Conservation (phyloP, 2,797 vertebrate species). For the Sciurus carolinensis region DNA sequence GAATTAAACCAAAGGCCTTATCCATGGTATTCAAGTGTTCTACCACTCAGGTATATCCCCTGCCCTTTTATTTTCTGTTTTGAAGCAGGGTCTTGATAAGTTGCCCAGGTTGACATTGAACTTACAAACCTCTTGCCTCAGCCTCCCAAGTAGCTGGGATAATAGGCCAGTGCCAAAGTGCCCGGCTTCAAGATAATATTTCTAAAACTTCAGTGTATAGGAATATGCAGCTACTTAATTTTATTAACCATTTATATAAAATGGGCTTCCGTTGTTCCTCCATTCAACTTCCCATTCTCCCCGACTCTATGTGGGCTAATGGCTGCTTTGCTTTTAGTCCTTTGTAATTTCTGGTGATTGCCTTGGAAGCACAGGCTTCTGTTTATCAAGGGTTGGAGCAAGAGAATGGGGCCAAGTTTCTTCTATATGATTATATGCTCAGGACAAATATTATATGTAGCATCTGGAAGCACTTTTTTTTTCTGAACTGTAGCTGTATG, state of each 20-base stretch:
- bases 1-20: no score
- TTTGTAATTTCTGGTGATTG: conserved; percentile 38
- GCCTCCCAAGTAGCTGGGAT: no score
- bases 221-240: not conserved
- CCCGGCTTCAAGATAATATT: no score
- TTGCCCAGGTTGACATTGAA: no score
- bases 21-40: no score
- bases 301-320: not conserved
- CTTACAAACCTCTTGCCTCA: no score
- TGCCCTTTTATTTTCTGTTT: no score
- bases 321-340: not conserved
- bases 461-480: not conserved
- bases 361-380: conserved; percentile 33
- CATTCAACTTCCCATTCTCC: not conserved
- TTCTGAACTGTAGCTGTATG: not conserved
- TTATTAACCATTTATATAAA: conserved; percentile 13
- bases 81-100: no score
- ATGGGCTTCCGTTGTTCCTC: not conserved
- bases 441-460: not conserved
- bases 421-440: not conserved
- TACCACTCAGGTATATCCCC: no score
- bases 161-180: no score
- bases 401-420: not conserved
- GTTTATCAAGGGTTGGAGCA: not conserved
- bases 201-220: not conserved